These are phyloP conservation scores for Chascanopsetta lugubris DNA, from an alignment of 2,113 vertebrate species.

Conservation along the genomic window DNA sequence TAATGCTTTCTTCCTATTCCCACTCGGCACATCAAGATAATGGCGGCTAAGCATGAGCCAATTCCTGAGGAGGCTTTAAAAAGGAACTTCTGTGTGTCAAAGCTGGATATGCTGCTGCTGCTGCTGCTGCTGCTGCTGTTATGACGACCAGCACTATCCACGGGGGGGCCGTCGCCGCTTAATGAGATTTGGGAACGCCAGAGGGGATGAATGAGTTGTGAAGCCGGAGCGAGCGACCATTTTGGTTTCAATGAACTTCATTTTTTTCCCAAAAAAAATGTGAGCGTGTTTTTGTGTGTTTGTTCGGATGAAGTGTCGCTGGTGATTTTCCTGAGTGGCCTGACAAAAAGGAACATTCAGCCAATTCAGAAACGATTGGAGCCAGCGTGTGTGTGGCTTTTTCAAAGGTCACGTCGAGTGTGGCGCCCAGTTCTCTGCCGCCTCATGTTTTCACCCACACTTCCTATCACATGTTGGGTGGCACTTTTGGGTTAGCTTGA, in stretches of 20 bases:
- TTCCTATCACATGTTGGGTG: neutral
- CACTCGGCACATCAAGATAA: constrained; percentile 53
- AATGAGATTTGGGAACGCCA: constrained; percentile 58
- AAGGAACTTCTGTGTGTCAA: constrained; percentile 7
- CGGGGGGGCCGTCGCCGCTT: constrained; percentile 19
- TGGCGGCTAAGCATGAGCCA: constrained; percentile 41
- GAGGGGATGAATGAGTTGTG: constrained; percentile 51
- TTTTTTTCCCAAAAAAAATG: constrained; percentile 39
- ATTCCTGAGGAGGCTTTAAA: constrained; percentile 21
- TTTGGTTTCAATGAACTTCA: constrained; percentile 53
- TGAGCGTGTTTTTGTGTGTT: constrained; percentile 34
- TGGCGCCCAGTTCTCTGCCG: neutral
- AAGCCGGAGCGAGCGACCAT: constrained; percentile 30
- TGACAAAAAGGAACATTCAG: constrained; percentile 51
- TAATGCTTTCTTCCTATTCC: constrained; percentile 28
- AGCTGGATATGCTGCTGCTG: constrained; percentile 17
- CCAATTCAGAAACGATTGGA: constrained; percentile 41
- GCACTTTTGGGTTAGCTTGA: constrained; percentile 2
- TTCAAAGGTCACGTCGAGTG: constrained; percentile 49
- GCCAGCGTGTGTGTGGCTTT: constrained; percentile 5
- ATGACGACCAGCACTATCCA: no score
- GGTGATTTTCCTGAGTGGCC: constrained; percentile 50
- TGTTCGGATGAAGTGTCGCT: constrained; percentile 58
- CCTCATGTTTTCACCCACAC: neutral
- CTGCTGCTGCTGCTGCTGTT: no score